Evolutionary conservation across 2,113 vertebrate species (phyloP).

Genomic region (Ochotona princeps): DNA sequence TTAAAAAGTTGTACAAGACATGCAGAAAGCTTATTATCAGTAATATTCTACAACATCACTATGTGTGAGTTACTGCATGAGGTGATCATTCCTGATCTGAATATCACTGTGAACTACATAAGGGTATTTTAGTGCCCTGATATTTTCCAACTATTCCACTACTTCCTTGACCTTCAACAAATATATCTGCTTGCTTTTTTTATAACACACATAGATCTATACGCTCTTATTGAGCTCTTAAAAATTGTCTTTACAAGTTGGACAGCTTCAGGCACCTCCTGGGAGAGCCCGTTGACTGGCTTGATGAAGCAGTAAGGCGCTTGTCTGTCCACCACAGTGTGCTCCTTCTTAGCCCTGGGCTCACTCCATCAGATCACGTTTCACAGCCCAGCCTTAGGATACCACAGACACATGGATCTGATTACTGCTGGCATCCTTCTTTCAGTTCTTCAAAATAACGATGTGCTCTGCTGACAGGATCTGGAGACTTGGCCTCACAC

Average conservation of each 20-base stretch:
- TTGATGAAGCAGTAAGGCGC: neutral
- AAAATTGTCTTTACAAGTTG: neutral
- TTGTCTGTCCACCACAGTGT: neutral
- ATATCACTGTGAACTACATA: neutral
- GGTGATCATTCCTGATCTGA: neutral
- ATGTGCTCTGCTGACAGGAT: neutral
- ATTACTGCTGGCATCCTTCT: neutral
- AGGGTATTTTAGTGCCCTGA: neutral
- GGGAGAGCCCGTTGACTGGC: neutral
- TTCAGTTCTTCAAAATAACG: slow-evolving; percentile 5
- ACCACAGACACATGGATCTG: neutral
- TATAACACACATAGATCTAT: neutral
- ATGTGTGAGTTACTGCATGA: neutral
- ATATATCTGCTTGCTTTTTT: slow-evolving; percentile 13
- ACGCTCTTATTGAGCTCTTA: neutral
- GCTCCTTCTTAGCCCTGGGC: neutral
- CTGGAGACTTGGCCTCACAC: neutral
- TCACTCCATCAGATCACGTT: neutral
- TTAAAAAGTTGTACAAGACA: neutral
- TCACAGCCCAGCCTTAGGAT: neutral
- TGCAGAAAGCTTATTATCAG: neutral
- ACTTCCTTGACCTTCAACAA: neutral
- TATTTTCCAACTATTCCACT: neutral
- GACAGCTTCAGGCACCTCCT: neutral
- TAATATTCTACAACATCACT: neutral